Conservation (phyloP, 37 sponge, comb jelly and placozoan species). For the Haliclona indistincta region DNA sequence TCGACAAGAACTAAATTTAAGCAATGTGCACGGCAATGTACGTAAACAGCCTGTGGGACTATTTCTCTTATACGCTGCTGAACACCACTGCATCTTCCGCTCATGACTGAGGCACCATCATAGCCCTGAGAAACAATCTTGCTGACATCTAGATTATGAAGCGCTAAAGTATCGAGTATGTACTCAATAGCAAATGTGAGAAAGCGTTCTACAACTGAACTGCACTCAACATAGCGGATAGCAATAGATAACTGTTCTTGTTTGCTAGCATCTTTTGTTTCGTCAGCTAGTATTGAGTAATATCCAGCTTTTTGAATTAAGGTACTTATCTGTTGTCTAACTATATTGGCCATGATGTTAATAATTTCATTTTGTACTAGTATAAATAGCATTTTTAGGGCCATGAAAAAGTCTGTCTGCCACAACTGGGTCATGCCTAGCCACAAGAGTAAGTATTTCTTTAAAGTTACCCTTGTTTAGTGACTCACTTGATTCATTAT, state of each 20-base stretch:
- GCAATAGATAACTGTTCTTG: conserved; percentile 62
- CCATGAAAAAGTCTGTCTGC: conserved; percentile 19
- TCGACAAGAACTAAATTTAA: conserved; percentile 68
- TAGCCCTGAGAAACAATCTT: conserved; percentile 64
- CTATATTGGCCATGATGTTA: conserved; percentile 32
- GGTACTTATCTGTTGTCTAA: conserved; percentile 29
- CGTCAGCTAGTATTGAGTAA: conserved; percentile 58
- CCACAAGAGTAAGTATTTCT: conserved; percentile 55
- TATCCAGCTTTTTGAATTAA: conserved; percentile 17
- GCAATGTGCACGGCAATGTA: conserved; percentile 69
- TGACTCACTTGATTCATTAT: conserved; percentile 57
- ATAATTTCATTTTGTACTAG: conserved; percentile 54
- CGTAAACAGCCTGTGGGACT: conserved; percentile 59
- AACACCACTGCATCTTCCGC: conserved; percentile 68
- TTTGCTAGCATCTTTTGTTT: conserved; percentile 70
- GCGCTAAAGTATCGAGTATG: conserved; percentile 50
- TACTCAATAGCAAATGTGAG: conserved; percentile 58
- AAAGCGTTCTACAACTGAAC: conserved; percentile 50
- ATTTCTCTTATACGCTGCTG: conserved; percentile 50
- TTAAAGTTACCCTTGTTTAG: conserved; percentile 66
- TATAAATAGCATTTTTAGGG: conserved; percentile 68
- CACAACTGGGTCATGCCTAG: conserved; percentile 58
- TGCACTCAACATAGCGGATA: conserved; percentile 60
- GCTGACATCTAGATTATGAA: conserved; percentile 24
- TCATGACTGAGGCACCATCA: conserved; percentile 81